A percentile compares a stretch with the other conserved stretches of the same genome.
Evolutionary conservation across 2,113 vertebrate species (phyloP).

Genomic region (Scatophagus argus): DNA sequence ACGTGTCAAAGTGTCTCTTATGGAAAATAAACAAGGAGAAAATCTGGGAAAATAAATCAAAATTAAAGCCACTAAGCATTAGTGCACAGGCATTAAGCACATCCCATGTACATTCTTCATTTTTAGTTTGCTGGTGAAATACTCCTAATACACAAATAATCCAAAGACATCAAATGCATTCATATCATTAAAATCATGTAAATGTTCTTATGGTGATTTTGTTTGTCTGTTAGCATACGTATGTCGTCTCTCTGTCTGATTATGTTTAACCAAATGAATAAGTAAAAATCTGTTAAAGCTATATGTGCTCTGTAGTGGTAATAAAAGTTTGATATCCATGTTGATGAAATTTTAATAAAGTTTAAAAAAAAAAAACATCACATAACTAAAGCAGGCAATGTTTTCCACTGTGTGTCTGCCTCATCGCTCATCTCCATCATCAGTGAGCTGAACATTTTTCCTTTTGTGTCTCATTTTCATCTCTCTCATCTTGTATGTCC

Average conservation of each 20-base stretch:
- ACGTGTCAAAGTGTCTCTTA: not conserved
- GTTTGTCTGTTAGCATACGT: not conserved
- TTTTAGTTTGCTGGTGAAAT: not conserved
- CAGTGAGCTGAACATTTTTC: not conserved
- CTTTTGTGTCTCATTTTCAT: not conserved
- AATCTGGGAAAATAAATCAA: not conserved
- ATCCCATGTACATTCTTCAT: too few species aligned
- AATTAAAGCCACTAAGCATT: too few species aligned
- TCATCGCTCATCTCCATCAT: not conserved
- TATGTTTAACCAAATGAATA: not conserved
- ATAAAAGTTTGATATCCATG: constrained; percentile 38
- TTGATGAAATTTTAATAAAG: constrained; percentile 43
- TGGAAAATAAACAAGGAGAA: not conserved
- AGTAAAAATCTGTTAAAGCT: not conserved
- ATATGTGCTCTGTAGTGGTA: constrained; percentile 2
- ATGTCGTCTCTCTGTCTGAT: not conserved
- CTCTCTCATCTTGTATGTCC: not conserved
- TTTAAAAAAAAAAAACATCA: constrained; percentile 29
- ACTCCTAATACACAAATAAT: not conserved
- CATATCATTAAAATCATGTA: not conserved
- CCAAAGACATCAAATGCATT: not conserved
- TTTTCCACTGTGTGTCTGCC: not conserved
- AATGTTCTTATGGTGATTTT: not conserved
- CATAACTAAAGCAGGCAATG: constrained; percentile 20
- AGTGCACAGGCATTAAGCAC: too few species aligned